These are phyloP conservation scores for Gephyroberyx darwinii DNA, from an alignment of 2,797 vertebrate genomes.

Conservation along the genomic window DNA sequence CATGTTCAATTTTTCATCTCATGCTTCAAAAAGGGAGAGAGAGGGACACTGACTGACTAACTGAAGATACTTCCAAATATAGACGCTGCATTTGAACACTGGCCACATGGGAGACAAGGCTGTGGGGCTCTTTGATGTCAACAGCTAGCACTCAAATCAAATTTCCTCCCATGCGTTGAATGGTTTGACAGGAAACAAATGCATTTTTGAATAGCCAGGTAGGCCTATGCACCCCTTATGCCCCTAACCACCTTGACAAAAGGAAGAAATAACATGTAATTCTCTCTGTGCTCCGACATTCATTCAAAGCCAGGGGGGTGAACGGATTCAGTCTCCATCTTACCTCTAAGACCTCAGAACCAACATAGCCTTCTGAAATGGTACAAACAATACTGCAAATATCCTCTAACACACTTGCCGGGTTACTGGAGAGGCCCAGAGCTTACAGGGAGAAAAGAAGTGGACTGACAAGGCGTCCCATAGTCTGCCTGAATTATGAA, in stretches of 20 bases:
- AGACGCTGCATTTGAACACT: constrained; percentile 52
- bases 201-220: constrained; percentile 36
- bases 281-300: constrained; percentile 4
- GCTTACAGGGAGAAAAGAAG: constrained; percentile 23
- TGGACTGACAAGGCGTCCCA: constrained; percentile 33
- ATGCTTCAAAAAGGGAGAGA: constrained; percentile 72
- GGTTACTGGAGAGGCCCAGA: constrained; percentile 40
- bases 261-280: constrained; percentile 25
- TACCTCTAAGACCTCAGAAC: constrained; percentile 20
- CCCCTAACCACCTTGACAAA: constrained; percentile 14
- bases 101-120: constrained; percentile 41
- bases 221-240: neutral
- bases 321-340: constrained; percentile 15
- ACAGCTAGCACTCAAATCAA: constrained; percentile 54
- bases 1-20: constrained; percentile 77
- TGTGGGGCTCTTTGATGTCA: constrained; percentile 66
- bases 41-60: constrained; percentile 44
- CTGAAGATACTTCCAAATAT: constrained; percentile 73
- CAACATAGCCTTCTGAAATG: constrained; percentile 26
- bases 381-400: constrained; percentile 45
- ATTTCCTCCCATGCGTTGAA: constrained; percentile 51
- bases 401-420: constrained; percentile 37
- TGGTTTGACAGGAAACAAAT: constrained; percentile 46
- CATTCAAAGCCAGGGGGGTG: constrained; percentile 7
- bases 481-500: constrained; percentile 43